phyloP scores from a whole-genome alignment of 2,888 invertebrate species.

The Pedicia rivosa region DNA sequence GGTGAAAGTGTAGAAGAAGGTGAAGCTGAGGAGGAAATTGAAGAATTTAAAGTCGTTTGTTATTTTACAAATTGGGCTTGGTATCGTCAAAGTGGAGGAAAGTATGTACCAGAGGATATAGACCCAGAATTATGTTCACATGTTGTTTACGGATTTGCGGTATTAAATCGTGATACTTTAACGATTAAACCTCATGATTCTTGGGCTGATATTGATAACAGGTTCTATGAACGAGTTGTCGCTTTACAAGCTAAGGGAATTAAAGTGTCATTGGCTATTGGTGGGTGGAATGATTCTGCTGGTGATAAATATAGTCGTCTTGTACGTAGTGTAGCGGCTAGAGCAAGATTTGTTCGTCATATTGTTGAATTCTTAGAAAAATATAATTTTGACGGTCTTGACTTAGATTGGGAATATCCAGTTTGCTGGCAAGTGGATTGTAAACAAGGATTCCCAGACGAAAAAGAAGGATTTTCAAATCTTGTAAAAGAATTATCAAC shows the following conservation, averaged over 20 bases:
- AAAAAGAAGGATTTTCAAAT: conserved; percentile 61
- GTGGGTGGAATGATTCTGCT: conserved; percentile 91
- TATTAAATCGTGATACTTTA: conserved; percentile 55
- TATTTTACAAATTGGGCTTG: conserved; percentile 93
- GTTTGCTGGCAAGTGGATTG: conserved; percentile 85
- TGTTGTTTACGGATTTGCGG: conserved; percentile 83
- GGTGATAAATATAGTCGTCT: conserved; percentile 77
- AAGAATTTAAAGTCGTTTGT: conserved; percentile 63
- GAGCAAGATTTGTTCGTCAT: conserved; percentile 57
- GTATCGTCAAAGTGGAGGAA: conserved; percentile 72
- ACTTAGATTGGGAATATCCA: conserved; percentile 91
- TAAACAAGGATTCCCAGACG: conserved; percentile 62
- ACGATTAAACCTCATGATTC: conserved; percentile 73
- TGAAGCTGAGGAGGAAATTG: conserved; percentile 7
- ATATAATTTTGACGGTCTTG: conserved; percentile 76
- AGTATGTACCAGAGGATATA: conserved; percentile 67
- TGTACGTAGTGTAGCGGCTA: conserved; percentile 53
- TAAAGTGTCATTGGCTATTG: conserved; percentile 74
- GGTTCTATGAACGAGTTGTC: conserved; percentile 78
- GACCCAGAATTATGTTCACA: conserved; percentile 79
- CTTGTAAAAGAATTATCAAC: conserved; percentile 57
- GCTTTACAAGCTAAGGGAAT: conserved; percentile 53
- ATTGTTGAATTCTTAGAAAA: conserved; percentile 62
- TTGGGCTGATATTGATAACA: conserved; percentile 81
- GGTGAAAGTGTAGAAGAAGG: conserved; percentile 4